A percentile compares a stretch with the other conserved stretches of the same genome.
Evolutionary conservation across 2,797 vertebrate species (phyloP).

Genomic region (Thamnophis elegans): DNA sequence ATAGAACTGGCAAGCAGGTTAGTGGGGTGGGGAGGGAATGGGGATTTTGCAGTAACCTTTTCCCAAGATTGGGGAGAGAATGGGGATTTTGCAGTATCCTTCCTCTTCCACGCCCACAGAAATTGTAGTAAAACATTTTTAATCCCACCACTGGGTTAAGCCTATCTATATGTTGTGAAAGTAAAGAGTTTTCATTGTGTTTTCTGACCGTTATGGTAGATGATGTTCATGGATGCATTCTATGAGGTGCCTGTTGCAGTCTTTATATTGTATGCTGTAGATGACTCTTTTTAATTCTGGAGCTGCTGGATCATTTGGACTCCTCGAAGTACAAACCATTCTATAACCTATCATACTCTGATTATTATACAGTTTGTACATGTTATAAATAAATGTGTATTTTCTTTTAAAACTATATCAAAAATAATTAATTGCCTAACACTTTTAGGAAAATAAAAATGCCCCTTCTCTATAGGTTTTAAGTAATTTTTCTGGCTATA

Average conservation of each 20-base stretch:
- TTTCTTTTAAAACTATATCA: not conserved
- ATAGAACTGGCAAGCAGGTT: too few relatives aligned
- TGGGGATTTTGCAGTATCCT: too few relatives aligned
- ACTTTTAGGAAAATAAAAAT: not conserved
- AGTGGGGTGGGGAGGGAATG: too few relatives aligned
- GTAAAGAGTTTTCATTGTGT: not conserved
- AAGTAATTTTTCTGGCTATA: not conserved
- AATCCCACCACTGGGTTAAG: not conserved
- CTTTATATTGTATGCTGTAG: not conserved
- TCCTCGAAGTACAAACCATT: not conserved
- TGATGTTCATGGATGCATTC: not conserved
- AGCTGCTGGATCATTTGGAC: not conserved
- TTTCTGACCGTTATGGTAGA: too few relatives aligned
- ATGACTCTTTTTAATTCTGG: not conserved
- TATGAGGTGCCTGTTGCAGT: not conserved
- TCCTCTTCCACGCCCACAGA: too few relatives aligned
- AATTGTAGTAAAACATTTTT: too few relatives aligned
- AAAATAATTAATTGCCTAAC: not conserved
- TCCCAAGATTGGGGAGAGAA: too few relatives aligned
- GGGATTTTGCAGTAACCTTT: too few relatives aligned
- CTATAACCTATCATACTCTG: not conserved
- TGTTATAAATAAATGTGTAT: not conserved
- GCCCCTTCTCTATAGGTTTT: not conserved
- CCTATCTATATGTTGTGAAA: not conserved
- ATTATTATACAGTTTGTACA: not conserved